phyloP scores from a whole-genome alignment of 2,888 invertebrate genomes.

The Thymelicus sylvestris region DNA sequence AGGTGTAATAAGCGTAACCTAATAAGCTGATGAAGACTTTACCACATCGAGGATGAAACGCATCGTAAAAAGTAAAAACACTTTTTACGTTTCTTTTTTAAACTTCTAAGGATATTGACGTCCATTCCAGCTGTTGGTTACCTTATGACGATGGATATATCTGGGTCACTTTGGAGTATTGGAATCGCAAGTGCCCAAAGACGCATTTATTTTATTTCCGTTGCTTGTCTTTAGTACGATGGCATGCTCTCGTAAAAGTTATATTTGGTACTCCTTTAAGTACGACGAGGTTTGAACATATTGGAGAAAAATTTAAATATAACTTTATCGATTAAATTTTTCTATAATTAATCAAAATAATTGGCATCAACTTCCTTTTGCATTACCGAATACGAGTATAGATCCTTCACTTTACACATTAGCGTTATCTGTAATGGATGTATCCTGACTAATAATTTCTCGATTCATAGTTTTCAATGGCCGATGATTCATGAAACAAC shows the following conservation, averaged over 20 bases:
- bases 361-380: neutral
- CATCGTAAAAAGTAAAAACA: conserved; percentile 9
- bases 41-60: neutral
- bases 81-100: too few relatives aligned
- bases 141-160: conserved; percentile 18
- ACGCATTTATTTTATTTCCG: too few relatives aligned
- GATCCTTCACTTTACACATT: neutral
- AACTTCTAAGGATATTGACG: conserved; percentile 15
- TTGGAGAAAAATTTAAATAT: too few relatives aligned
- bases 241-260: too few relatives aligned
- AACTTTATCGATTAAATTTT: too few relatives aligned
- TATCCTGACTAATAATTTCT: neutral
- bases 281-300: too few relatives aligned
- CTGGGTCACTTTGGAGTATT: conserved; percentile 1
- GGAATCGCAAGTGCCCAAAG: neutral
- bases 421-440: neutral
- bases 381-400: neutral
- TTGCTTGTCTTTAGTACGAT: neutral
- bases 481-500: neutral
- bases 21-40: neutral
- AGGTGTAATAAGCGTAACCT: neutral
- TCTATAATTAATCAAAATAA: too few relatives aligned
- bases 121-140: neutral
- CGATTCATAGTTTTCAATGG: neutral
- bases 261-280: too few relatives aligned